These are phyloP conservation scores for Argyresthia goedartella DNA, from an alignment of 2,888 invertebrate genomes.

Conservation along the genomic window DNA sequence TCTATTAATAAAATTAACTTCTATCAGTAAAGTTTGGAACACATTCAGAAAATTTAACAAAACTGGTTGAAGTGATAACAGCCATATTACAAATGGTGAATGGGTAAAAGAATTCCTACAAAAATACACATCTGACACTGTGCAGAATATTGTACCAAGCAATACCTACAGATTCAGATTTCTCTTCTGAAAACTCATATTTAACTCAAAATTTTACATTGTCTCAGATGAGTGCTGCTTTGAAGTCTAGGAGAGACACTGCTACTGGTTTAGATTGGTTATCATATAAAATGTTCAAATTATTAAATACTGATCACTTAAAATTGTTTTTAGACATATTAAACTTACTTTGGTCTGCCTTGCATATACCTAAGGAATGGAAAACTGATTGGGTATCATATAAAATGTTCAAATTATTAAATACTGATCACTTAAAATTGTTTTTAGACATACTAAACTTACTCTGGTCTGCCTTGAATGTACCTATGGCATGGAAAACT, in stretches of 20 bases:
- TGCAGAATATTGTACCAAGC: background rate
- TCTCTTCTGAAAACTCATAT: background rate
- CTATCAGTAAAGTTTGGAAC: no score
- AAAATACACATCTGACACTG: background rate
- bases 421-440: background rate
- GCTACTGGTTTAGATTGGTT: background rate
- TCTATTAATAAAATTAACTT: no score
- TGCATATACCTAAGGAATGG: no score
- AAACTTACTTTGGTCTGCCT: no score
- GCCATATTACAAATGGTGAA: background rate
- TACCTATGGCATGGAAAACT: no score
- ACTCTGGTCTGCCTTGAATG: no score
- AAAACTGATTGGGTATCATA: no score
- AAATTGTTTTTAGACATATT: background rate
- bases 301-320: background rate
- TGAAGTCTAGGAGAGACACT: background rate
- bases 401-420: background rate
- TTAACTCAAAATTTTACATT: background rate
- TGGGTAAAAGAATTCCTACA: background rate
- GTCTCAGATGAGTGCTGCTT: background rate
- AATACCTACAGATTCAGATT: no score
- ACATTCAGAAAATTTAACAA: no score
- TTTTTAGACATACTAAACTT: no score
- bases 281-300: background rate
- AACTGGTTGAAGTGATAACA: background rate